Conservation (phyloP, 2,113 vertebrate species). For the Prinia subflava region DNA sequence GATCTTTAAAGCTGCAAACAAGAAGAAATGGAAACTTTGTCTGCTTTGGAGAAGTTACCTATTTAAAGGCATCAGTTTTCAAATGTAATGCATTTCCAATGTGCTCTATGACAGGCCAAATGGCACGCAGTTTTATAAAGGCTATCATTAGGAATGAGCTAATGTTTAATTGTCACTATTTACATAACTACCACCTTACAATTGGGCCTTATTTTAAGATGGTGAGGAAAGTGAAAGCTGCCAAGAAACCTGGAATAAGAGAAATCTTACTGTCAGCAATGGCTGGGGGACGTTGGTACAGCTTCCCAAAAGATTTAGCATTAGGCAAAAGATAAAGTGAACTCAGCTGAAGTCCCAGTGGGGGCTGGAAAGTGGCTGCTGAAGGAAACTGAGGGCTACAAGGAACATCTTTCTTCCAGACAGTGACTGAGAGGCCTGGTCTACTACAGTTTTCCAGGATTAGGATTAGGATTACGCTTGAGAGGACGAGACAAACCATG, state of each 20-base stretch:
- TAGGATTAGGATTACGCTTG: background rate
- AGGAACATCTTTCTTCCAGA: background rate
- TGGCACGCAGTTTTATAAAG: background rate
- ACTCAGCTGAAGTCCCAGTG: background rate
- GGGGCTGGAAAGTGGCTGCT: background rate
- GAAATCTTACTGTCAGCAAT: background rate
- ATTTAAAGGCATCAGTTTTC: background rate
- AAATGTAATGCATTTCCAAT: background rate
- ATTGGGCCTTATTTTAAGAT: background rate
- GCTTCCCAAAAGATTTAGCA: background rate
- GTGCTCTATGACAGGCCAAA: background rate
- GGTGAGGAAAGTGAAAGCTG: background rate
- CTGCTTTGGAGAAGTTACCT: background rate
- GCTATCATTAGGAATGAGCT: background rate
- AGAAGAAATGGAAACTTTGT: background rate
- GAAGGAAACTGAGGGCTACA: background rate
- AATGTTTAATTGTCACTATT: background rate
- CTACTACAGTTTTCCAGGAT: background rate
- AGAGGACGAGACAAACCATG: background rate
- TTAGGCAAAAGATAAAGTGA: background rate
- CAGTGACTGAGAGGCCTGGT: background rate
- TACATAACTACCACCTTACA: background rate
- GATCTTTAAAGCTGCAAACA: background rate
- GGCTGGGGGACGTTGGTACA: background rate
- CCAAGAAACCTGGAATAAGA: background rate